Percentiles rank a stretch among this genome's conserved stretches.
Evolutionary conservation across 2,888 invertebrate species (phyloP).

Genomic region (Monopis laevigella): DNA sequence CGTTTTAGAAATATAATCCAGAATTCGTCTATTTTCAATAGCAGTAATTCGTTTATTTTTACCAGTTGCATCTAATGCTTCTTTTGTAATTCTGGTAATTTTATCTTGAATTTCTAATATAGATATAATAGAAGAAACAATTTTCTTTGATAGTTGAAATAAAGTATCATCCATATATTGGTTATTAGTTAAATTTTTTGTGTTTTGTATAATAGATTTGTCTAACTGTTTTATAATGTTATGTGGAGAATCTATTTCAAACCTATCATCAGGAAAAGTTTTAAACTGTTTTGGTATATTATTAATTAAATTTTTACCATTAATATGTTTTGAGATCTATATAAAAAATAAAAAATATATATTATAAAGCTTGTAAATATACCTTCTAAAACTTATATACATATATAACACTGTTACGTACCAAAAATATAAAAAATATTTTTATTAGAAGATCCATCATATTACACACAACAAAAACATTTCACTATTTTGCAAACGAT

Average conservation of each 20-base stretch:
- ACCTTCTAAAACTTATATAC: no score
- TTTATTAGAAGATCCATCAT: no score
- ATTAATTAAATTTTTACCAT: neutral
- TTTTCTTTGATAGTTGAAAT: constrained; percentile 51
- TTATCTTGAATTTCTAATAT: constrained; percentile 58
- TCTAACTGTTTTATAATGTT: constrained; percentile 47
- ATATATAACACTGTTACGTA: no score
- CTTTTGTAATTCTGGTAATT: constrained; percentile 53
- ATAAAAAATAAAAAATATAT: neutral
- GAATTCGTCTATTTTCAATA: constrained; percentile 53
- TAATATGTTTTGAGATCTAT: neutral
- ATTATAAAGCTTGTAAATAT: no score
- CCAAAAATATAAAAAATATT: no score
- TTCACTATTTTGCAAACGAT: no score
- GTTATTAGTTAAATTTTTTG: constrained; percentile 53
- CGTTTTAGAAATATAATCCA: constrained; percentile 56
- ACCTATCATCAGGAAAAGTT: constrained; percentile 23
- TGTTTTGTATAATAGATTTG: constrained; percentile 38
- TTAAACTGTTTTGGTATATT: neutral
- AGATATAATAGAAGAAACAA: constrained; percentile 50
- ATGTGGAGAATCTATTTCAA: constrained; percentile 38
- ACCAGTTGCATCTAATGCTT: constrained; percentile 53
- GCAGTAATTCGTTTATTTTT: constrained; percentile 55
- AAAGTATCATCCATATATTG: constrained; percentile 50
- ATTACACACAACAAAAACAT: no score